Evolutionary conservation across 2,888 invertebrate genomes (phyloP).

Genomic region (Catocala nupta): DNA sequence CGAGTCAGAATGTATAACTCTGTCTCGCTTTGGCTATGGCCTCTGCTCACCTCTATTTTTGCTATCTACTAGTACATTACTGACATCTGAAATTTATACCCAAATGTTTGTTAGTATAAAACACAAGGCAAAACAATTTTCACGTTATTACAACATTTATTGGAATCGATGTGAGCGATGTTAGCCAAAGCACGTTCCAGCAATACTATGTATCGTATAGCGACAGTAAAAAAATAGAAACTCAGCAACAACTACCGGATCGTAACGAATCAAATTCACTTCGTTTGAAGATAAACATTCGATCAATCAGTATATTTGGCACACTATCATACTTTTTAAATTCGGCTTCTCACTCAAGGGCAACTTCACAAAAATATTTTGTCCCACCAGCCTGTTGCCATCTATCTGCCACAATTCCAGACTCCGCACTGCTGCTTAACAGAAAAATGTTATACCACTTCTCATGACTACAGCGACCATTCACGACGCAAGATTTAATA

Average conservation of each 20-base stretch:
- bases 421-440: no score
- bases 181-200: conserved; percentile 47
- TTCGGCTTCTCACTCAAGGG: no score
- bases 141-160: conserved; percentile 35
- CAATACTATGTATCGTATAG: conserved; percentile 19
- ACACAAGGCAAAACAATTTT: conserved; percentile 40
- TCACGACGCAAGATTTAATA: no score
- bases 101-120: conserved; percentile 19
- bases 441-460: no score
- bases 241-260: neutral
- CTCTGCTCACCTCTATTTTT: neutral
- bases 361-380: no score
- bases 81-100: conserved; percentile 1
- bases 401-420: no score
- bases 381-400: no score
- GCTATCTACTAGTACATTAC: neutral
- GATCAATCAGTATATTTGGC: conserved; percentile 1
- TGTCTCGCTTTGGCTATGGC: no score
- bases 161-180: conserved; percentile 18
- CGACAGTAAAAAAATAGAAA: conserved; percentile 31
- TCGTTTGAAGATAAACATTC: neutral
- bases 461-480: no score
- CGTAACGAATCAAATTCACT: neutral
- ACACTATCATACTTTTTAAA: no score
- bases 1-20: no score